These are phyloP conservation scores for Spea bombifrons DNA, from an alignment of 2,113 vertebrate species.

Conservation along the genomic window DNA sequence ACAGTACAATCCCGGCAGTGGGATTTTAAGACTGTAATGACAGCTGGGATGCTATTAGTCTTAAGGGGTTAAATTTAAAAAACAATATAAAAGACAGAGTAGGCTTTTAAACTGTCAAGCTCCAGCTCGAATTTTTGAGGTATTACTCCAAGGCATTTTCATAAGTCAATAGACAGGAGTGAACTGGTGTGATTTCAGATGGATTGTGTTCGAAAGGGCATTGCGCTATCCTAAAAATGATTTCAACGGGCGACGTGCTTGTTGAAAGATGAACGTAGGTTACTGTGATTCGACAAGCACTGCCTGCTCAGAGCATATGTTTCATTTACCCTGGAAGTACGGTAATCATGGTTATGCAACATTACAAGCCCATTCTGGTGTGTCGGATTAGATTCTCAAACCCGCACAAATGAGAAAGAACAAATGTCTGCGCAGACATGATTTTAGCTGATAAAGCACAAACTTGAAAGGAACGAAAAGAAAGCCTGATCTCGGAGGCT, in stretches of 20 bases:
- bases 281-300: constrained; percentile 26
- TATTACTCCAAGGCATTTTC: neutral
- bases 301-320: neutral
- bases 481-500: neutral
- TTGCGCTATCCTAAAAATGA: constrained; percentile 27
- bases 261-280: constrained; percentile 39
- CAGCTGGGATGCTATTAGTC: too few relatives aligned
- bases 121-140: neutral
- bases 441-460: constrained; percentile 37
- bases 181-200: constrained; percentile 17
- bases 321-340: constrained; percentile 23
- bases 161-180: constrained; percentile 8
- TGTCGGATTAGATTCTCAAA: constrained; percentile 25
- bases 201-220: constrained; percentile 17
- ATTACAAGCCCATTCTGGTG: constrained; percentile 11
- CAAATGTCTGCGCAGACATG: constrained; percentile 32
- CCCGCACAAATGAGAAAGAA: constrained; percentile 31
- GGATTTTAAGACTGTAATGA: too few relatives aligned
- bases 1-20: too few relatives aligned
- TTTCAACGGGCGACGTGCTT: constrained; percentile 26
- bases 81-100: neutral
- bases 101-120: constrained; percentile 8
- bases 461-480: constrained; percentile 16
- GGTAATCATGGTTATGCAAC: constrained; percentile 28
- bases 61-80: too few relatives aligned